These are phyloP conservation scores for Threskiornis aethiopicus DNA, from an alignment of 2,797 vertebrate species.

Conservation along the genomic window DNA sequence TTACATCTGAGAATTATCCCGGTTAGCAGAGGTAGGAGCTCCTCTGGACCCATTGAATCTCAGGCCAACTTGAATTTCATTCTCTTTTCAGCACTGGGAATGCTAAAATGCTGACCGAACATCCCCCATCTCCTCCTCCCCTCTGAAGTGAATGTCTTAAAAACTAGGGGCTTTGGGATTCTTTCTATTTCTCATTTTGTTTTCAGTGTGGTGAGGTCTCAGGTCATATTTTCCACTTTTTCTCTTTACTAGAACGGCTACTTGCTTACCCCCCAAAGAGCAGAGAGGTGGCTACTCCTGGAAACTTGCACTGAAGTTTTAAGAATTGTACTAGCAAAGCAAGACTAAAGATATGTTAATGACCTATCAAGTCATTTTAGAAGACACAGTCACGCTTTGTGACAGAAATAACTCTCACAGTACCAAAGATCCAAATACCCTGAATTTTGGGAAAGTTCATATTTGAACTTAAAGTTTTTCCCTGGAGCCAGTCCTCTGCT, in stretches of 20 bases:
- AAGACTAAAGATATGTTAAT: conserved; percentile 5
- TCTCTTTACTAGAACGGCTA: not conserved
- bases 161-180: not conserved
- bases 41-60: not conserved
- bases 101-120: not conserved
- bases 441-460: not conserved
- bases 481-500: not conserved
- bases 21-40: not conserved
- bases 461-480: not conserved
- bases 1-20: not conserved
- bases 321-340: not conserved
- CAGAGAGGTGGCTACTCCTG: not conserved
- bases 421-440: not conserved
- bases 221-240: not conserved
- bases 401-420: conserved; percentile 5
- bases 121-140: not conserved
- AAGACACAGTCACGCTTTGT: not conserved
- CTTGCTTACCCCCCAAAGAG: not conserved
- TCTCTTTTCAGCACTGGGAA: not conserved
- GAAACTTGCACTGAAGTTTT: not conserved
- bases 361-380: not conserved
- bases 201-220: not conserved
- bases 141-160: not conserved
- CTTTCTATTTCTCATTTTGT: not conserved
- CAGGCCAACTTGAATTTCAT: not conserved